Conservation (phyloP, 2,113 vertebrate genomes). For the pig (Sus scrofa) region T2T-Sscrofa CM000819.6:7323501-7324000, state of each 20-base stretch:
- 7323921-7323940: not conserved
- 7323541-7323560: not conserved
- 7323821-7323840: not conserved
- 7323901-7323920: not conserved
- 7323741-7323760: constrained; percentile 73
- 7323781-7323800: constrained; percentile 20
- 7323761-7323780: constrained; percentile 76
- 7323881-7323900: not conserved
- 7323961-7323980: not conserved
- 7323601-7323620: not conserved
- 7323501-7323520: constrained; percentile 50
- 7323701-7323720: constrained; percentile 76
- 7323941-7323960: not conserved
- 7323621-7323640: not conserved
- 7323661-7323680: constrained; percentile 70
- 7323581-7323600: not conserved
- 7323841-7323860: not conserved
- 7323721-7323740: constrained; percentile 76
- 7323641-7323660: constrained; percentile 68
- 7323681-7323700: constrained; percentile 42
- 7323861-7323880: not conserved
- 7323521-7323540: constrained; percentile 35
- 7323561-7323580: not conserved
- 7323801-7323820: constrained; percentile 30
- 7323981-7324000: not conserved